phyloP scores from a whole-genome alignment of 2,888 invertebrate genomes.

The Uropetala carovei region DNA sequence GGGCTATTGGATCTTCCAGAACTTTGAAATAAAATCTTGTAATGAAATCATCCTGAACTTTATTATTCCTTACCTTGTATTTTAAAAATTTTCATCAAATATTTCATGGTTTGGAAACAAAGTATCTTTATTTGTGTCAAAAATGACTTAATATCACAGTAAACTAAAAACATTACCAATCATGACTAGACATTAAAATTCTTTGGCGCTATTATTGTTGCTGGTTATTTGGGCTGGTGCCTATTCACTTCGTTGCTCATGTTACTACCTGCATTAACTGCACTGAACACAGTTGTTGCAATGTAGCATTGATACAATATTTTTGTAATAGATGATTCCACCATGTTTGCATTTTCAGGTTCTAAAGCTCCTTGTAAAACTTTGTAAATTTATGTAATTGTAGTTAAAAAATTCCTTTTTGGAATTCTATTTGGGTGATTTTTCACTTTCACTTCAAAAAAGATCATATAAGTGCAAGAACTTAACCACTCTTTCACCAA shows the following conservation, averaged over 20 bases:
- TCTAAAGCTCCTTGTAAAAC: conserved; percentile 45
- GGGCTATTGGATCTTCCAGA: conserved; percentile 69
- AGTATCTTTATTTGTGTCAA: conserved; percentile 64
- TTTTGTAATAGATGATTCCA: conserved; percentile 39
- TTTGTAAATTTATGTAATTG: conserved; percentile 59
- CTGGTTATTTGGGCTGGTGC: conserved; percentile 59
- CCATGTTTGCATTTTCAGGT: conserved; percentile 31
- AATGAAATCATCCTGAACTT: conserved; percentile 67
- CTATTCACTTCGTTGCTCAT: conserved; percentile 60
- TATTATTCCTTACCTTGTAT: conserved; percentile 60
- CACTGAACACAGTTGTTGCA: conserved; percentile 32
- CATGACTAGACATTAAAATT: conserved; percentile 60
- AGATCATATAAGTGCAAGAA: conserved; percentile 9
- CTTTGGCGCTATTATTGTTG: conserved; percentile 64
- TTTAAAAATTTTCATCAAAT: conserved; percentile 54
- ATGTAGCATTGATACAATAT: conserved; percentile 51
- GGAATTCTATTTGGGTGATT: conserved; percentile 13
- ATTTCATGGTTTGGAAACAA: conserved; percentile 61
- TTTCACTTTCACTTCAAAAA: conserved; percentile 36
- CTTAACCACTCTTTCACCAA: conserved; percentile 46
- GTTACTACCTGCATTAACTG: conserved; percentile 55
- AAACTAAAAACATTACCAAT: conserved; percentile 59
- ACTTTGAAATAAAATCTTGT: conserved; percentile 70
- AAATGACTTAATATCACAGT: conserved; percentile 58
- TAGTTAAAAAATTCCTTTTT: conserved; percentile 51